Percentiles rank a stretch among this genome's conserved stretches.
Conservation (phyloP, 2,113 vertebrate genomes). For the Pholis gunnellus region DNA sequence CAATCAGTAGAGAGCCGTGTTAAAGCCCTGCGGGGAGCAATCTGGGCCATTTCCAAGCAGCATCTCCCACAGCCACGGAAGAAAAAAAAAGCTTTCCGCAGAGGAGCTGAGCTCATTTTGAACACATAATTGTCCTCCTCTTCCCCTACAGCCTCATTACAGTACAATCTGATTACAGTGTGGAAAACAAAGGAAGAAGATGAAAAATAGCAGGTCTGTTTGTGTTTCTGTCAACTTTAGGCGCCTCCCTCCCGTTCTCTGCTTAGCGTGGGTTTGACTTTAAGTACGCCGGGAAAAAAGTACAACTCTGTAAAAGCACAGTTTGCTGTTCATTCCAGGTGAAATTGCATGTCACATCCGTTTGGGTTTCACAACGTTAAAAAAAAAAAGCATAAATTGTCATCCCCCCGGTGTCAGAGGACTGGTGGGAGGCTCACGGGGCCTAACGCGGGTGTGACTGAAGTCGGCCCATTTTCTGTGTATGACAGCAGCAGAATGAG, state of each 20-base stretch:
- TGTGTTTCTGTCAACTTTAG: constrained; percentile 23
- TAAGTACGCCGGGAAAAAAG: neutral
- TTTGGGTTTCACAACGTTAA: constrained; percentile 40
- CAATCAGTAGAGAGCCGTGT: constrained; percentile 65
- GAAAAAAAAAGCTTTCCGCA: constrained; percentile 59
- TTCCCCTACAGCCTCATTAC: constrained; percentile 79
- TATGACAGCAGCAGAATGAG: constrained; percentile 77
- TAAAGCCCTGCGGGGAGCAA: constrained; percentile 71
- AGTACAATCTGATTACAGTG: constrained; percentile 71
- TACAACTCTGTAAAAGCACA: constrained; percentile 62
- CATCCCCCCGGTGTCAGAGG: constrained; percentile 50
- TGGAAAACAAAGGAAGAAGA: constrained; percentile 67
- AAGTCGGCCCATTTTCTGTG: constrained; percentile 69
- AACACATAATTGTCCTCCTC: constrained; percentile 80
- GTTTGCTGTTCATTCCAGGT: constrained; percentile 61
- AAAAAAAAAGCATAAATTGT: constrained; percentile 65
- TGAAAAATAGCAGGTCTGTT: constrained; percentile 56
- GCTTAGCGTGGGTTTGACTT: constrained; percentile 15
- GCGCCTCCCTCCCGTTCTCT: neutral
- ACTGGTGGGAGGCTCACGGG: constrained; percentile 34
- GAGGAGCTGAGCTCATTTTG: constrained; percentile 81
- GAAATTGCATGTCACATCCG: constrained; percentile 72
- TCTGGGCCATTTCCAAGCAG: constrained; percentile 77
- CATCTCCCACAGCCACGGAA: constrained; percentile 65
- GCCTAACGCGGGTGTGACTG: constrained; percentile 34